A percentile compares a stretch with the other conserved stretches of the same genome.
Conservation (phyloP, 2,888 invertebrate species). For the Phyto melanocephala region DNA sequence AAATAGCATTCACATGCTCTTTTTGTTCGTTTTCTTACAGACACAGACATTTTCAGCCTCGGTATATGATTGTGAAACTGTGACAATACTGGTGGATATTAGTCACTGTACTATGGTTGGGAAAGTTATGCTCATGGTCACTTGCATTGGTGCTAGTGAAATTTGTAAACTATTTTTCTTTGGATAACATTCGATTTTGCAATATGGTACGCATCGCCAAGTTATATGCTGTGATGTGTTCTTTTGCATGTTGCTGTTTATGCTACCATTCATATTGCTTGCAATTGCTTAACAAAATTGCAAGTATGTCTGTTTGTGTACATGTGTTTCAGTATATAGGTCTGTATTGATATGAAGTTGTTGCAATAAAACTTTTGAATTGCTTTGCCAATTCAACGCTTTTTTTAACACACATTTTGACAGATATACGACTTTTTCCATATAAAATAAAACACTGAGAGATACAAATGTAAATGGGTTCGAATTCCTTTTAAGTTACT, state of each 20-base stretch:
- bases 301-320: neutral
- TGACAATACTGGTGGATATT: neutral
- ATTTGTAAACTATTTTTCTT: slow-evolving; percentile 18
- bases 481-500: slow-evolving; percentile 32
- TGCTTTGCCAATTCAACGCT: slow-evolving; percentile 68
- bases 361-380: slow-evolving; percentile 68
- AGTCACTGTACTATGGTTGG: neutral
- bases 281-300: slow-evolving; percentile 7
- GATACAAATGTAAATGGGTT: neutral
- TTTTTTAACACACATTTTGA: slow-evolving; percentile 33
- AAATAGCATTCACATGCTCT: no score
- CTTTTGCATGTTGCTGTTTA: neutral
- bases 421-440: neutral
- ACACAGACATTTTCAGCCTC: neutral
- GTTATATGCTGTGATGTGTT: slow-evolving; percentile 8
- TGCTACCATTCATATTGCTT: slow-evolving; percentile 7
- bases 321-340: neutral
- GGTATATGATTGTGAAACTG: no score
- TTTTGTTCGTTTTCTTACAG: no score
- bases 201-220: slow-evolving; percentile 48
- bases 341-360: slow-evolving; percentile 10
- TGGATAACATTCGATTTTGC: slow-evolving; percentile 36
- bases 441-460: neutral
- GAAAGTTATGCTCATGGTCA: neutral
- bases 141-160: neutral